Evolutionary conservation across 2,888 invertebrate species (phyloP).

Genomic region (Rhagophthalmus giganteus): DNA sequence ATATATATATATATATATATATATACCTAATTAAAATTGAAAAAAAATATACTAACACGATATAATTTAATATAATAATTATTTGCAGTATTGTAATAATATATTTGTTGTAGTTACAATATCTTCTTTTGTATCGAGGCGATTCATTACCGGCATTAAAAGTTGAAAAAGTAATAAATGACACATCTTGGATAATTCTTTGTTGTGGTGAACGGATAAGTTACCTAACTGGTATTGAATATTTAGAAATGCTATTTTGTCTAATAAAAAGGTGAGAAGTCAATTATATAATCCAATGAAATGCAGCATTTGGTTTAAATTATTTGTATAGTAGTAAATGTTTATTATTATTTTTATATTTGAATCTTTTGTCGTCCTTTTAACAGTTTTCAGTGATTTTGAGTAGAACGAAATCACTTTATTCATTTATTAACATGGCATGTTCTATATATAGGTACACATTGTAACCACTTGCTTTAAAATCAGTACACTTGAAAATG

Average conservation of each 20-base stretch:
- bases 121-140: slow-evolving; percentile 41
- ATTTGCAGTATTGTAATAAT: background rate
- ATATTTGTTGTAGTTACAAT: slow-evolving; percentile 42
- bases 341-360: too few species aligned
- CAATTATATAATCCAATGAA: background rate
- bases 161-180: slow-evolving; percentile 25
- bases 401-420: too few species aligned
- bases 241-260: slow-evolving; percentile 42
- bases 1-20: too few species aligned
- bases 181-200: slow-evolving; percentile 41
- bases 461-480: too few species aligned
- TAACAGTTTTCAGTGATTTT: too few species aligned
- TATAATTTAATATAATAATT: background rate
- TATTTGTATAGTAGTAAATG: background rate
- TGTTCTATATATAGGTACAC: too few species aligned
- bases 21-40: too few species aligned
- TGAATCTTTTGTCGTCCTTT: too few species aligned
- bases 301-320: background rate
- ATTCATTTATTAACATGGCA: too few species aligned
- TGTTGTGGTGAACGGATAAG: slow-evolving; percentile 40
- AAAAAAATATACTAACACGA: background rate
- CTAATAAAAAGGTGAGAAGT: slow-evolving; percentile 14
- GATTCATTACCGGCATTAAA: slow-evolving; percentile 20
- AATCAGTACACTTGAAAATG: too few species aligned
- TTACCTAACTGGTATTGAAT: slow-evolving; percentile 45